Conservation (phyloP, 92 coral and sea anemone species). For the Desmophyllum pertusum region DNA sequence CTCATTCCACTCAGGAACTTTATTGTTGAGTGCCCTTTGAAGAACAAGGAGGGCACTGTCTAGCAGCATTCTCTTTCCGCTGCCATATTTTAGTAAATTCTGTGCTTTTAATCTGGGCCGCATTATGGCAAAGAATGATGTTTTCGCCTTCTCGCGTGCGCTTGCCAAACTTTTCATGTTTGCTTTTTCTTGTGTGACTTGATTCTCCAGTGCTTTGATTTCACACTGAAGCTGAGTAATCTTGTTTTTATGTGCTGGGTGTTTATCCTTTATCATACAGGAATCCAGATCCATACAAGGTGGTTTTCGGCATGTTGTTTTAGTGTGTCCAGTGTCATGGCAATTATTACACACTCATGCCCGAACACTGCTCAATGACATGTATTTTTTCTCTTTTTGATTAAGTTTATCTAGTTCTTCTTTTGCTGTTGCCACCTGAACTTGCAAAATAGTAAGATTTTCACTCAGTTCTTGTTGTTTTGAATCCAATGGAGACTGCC, state of each 20-base stretch:
- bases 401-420: constrained; percentile 35
- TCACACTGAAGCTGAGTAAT: constrained; percentile 47
- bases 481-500: constrained; percentile 7
- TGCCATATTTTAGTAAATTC: constrained; percentile 39
- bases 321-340: constrained; percentile 45
- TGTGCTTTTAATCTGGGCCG: constrained; percentile 42
- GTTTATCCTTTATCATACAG: constrained; percentile 53
- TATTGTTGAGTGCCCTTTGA: constrained; percentile 43
- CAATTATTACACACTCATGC: constrained; percentile 36
- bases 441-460: constrained; percentile 40
- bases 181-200: constrained; percentile 27
- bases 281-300: constrained; percentile 28
- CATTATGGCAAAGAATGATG: constrained; percentile 52
- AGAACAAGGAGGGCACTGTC: constrained; percentile 37
- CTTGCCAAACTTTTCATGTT: constrained; percentile 18
- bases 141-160: constrained; percentile 43
- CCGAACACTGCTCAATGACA: constrained; percentile 25
- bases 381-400: not conserved
- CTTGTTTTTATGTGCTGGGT: constrained; percentile 40
- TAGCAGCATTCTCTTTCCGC: constrained; percentile 33
- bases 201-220: constrained; percentile 35
- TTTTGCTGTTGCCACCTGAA: constrained; percentile 40
- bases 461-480: constrained; percentile 34
- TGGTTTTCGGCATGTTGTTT: constrained; percentile 29
- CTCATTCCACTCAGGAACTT: constrained; percentile 43